Conservation (phyloP, 23 tunicate species). For the Ciona savignyi region DNA sequence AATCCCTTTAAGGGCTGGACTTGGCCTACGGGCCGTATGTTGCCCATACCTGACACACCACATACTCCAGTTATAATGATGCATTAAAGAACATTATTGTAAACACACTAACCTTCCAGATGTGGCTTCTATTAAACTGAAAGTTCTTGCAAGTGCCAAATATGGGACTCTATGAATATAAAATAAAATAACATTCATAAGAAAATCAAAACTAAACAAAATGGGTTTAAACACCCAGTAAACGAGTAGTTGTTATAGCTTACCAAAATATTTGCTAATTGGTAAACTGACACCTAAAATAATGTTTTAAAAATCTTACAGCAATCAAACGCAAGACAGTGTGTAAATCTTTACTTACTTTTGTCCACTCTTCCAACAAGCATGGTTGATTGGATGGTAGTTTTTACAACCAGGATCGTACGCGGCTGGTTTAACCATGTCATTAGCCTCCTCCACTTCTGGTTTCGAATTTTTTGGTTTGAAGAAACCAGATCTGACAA, state of each 20-base stretch:
- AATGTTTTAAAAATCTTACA: too few species aligned
- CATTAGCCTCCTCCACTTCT: background rate
- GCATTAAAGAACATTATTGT: background rate
- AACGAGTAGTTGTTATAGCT: too few species aligned
- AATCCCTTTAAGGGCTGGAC: too few species aligned
- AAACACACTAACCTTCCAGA: conserved; percentile 40
- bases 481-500: background rate
- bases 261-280: too few species aligned
- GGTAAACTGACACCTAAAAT: too few species aligned
- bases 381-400: conserved; percentile 88
- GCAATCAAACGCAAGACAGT: too few species aligned
- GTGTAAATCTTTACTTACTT: conserved; percentile 37
- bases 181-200: too few species aligned
- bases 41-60: too few species aligned
- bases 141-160: conserved; percentile 78
- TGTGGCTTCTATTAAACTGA: conserved; percentile 69
- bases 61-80: too few species aligned
- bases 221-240: too few species aligned
- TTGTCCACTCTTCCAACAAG: conserved; percentile 85
- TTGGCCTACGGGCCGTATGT: too few species aligned
- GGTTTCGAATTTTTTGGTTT: background rate
- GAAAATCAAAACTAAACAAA: too few species aligned
- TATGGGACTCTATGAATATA: conserved; percentile 90
- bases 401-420: conserved; percentile 70
- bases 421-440: conserved; percentile 9